Evolutionary conservation across 2,113 vertebrate genomes (phyloP).

Genomic region (Psilopogon haemacephalus): DNA sequence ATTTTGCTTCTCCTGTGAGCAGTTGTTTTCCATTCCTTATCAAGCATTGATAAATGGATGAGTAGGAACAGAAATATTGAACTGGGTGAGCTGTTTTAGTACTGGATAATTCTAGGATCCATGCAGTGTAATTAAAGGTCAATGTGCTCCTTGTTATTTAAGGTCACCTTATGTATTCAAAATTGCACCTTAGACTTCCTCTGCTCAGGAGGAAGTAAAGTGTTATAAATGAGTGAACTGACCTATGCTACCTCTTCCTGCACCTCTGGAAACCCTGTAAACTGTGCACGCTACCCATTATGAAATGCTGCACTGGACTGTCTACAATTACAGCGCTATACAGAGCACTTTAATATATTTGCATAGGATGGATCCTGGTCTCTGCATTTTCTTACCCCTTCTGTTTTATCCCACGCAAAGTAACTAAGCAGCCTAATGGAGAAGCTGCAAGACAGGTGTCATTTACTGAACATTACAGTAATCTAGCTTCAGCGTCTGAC

Average conservation of each 20-base stretch:
- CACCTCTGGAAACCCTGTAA: neutral
- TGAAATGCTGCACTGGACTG: neutral
- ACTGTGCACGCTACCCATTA: neutral
- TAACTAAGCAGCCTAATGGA: constrained; percentile 59
- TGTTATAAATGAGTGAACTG: neutral
- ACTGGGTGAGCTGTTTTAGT: neutral
- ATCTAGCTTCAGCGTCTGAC: constrained; percentile 64
- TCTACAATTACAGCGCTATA: neutral
- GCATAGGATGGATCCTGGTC: neutral
- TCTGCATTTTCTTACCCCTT: neutral
- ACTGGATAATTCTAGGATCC: neutral
- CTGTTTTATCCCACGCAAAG: neutral
- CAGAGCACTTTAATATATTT: neutral
- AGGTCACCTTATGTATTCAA: neutral
- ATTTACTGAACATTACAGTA: constrained; percentile 62
- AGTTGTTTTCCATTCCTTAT: neutral
- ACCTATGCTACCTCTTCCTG: neutral
- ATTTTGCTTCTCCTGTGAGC: neutral
- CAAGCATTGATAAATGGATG: neutral
- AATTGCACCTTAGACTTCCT: neutral
- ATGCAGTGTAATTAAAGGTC: neutral
- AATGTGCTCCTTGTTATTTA: neutral
- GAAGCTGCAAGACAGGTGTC: constrained; percentile 71
- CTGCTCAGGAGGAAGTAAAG: neutral
- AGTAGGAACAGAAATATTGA: constrained; percentile 8